Evolutionary conservation across 2,113 vertebrate species (phyloP).

Genomic region (Tetraodon nigroviridis): DNA sequence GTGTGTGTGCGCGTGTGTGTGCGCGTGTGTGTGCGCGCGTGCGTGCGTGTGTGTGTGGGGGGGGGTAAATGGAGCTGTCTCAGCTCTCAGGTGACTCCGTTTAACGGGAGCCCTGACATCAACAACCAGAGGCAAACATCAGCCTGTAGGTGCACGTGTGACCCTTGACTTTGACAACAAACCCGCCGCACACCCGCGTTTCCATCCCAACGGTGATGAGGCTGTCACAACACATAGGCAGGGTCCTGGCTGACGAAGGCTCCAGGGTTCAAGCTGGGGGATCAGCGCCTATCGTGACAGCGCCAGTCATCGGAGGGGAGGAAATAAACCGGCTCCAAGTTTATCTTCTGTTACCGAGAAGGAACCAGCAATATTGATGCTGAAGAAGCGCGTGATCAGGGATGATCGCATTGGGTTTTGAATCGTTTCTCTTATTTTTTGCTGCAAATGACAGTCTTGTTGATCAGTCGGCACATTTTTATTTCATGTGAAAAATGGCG

Average conservation of each 20-base stretch:
- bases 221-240: constrained; percentile 35
- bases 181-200: constrained; percentile 2
- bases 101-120: not conserved
- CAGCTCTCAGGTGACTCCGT: no score
- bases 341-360: no score
- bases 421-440: no score
- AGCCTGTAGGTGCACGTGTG: not conserved
- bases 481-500: no score
- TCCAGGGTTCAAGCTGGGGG: constrained; percentile 7
- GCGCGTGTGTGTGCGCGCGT: no score
- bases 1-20: no score
- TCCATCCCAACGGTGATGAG: constrained; percentile 15
- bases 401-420: no score
- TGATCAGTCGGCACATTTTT: no score
- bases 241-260: constrained; percentile 6
- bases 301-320: not conserved
- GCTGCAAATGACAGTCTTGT: no score
- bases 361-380: no score
- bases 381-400: no score
- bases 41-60: no score
- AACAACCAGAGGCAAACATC: not conserved
- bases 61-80: not conserved
- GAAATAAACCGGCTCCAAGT: not conserved
- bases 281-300: not conserved
- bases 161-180: constrained; percentile 16